Evolutionary conservation across 2,888 invertebrate genomes (phyloP), one percentile per base, ranked within the genome.

Genomic region (Hyalella azteca): DNA sequence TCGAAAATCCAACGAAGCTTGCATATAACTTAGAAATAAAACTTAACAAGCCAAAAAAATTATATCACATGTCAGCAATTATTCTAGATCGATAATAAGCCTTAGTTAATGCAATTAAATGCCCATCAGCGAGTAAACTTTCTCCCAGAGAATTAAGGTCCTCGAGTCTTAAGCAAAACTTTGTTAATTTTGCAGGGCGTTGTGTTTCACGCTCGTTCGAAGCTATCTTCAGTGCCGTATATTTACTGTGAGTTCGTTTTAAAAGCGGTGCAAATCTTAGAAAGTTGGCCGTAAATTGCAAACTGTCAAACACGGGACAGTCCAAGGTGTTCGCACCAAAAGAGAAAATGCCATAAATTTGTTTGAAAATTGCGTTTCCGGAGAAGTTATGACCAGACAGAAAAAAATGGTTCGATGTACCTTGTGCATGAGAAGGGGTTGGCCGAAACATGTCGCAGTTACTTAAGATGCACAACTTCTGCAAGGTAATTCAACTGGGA

Each of bases 301-400:
- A 66, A 11, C 66, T 66, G 66, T 66, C 66, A 66, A 66, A 66
- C 66, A 36, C 22, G 66, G 39, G 15, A 66, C 66, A 36, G 66
- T 36, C 66, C 66, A 66, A 66, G 3, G 39, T 66, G 66, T 66
- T 66, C 39, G 22, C n/a, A 15, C 36, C 3, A 36, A 66, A 66
- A 36, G 36, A 15, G 26, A 66, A 66, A 66, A 66, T 36, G 36
- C 39, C 0, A 59, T 59, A 66, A 66, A 66, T 36, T 66, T 36
- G 36, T 32, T 66, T 36, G 36, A 15, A 36, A 66, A 66, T 36
- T 36, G 66, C 29, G 66, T 19, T 15, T 66, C 36, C 36, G 36
- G 4, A 4, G 39, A 66, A 66, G 36, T 66, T 36, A 66, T 66
- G 66, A 36, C 36, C 26, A 66, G 36, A 15, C 13, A 66, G 3